A percentile compares a stretch with the other conserved stretches of the same genome.
Evolutionary conservation across 2,113 vertebrate genomes (phyloP).

Genomic region (Tenebrosternarchus preto): DNA sequence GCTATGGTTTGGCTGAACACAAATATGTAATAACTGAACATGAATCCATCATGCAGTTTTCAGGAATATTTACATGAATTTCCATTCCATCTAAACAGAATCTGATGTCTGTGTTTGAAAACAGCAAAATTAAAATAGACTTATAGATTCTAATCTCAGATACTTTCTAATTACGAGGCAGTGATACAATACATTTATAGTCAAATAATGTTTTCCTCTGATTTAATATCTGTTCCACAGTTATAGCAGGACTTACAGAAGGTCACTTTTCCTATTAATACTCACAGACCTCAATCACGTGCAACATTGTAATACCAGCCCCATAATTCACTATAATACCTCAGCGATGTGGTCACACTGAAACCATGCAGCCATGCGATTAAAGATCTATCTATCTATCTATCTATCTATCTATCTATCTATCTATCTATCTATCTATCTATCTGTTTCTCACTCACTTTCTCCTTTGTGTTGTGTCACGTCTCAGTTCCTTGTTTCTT

Average conservation of each 20-base stretch:
- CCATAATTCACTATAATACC: constrained; percentile 33
- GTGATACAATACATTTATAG: not conserved
- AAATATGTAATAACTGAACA: no score
- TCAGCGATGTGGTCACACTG: constrained; percentile 7
- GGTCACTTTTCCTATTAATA: constrained; percentile 14
- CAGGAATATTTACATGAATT: no score
- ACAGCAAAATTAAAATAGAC: no score
- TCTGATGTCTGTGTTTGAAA: no score
- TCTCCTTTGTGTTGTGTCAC: no score
- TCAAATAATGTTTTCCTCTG: not conserved
- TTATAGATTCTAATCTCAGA: no score
- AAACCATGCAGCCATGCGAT: not conserved
- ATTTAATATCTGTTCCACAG: not conserved
- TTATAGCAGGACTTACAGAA: not conserved
- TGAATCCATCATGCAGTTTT: no score
- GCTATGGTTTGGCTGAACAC: no score
- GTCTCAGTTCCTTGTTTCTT: no score
- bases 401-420: not conserved
- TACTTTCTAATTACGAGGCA: no score
- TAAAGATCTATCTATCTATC: not conserved
- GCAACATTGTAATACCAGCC: constrained; percentile 11
- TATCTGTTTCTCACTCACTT: no score
- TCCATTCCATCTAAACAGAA: no score
- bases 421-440: not conserved
- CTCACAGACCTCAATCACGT: not conserved